Base-by-base conservation (phyloP, 2,888 invertebrate species). In the Leuctra nigra region DNA sequence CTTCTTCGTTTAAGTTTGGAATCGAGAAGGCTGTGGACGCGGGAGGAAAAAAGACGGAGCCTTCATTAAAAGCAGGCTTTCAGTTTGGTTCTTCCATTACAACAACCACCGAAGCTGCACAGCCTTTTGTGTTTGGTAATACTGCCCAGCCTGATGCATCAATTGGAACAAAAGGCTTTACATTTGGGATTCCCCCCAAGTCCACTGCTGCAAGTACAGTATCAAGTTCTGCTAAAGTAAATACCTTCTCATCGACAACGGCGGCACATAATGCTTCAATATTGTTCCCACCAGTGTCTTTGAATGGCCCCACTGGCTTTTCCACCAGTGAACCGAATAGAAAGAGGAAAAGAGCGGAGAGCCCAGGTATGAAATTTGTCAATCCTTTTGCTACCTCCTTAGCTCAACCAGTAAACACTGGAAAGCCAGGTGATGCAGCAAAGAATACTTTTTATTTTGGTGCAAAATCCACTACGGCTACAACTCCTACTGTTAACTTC, bases 1-100 rank as follows among this genome's bases (percentile, higher is more conserved):
- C 66, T 29, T 62, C 66, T 29, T 66, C 63, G 18, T 75, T 78
- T 59, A 75, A 73, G 64, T 78, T 79, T 66, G 79, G 78, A 3
- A 70, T 78, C 41, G 74, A 75, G 58, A 74, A 74, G 62, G 66
- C 69, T 11, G 68, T 67, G 2, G 55, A 67, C 61, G 47, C 58
- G 24, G 11, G 59, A 61, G 57, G 60, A 47, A 58, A 59, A 24
- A 56, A 63, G 13, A 65, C 35, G 48, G 50, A 61, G 25, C 53
- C 52, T 13, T 57, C 56, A 18, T 50, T 55, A 18, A n/a, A n/a
- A n/a, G 55, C 48, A 24, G 63, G 64, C 33, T 68, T 70, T 44
- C 66, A 63, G 7, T 70, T 71, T 55, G 70, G 68, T 1, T 56
- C 66, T n/a, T n/a, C n/a, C n/a, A n/a, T n/a, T n/a, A n/a, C n/a